Percentiles rank a stretch among this genome's conserved stretches.
Conservation (phyloP, 2,888 invertebrate genomes). For the Cantharis rufa region DNA sequence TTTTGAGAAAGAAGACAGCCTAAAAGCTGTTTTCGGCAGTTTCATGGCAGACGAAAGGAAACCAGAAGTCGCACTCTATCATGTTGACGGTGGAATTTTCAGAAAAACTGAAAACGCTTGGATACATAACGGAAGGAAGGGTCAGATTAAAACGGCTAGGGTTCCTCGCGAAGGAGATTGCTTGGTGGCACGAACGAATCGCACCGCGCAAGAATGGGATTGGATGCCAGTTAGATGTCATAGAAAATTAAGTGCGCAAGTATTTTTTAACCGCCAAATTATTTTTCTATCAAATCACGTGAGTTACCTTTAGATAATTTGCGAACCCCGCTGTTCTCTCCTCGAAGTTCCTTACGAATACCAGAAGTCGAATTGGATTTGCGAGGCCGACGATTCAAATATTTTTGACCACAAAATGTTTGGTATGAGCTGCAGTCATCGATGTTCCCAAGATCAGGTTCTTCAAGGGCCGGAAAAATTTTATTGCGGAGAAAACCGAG, state of each 20-base stretch:
- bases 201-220: background rate
- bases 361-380: constrained; percentile 3
- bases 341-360: background rate
- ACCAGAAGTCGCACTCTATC: background rate
- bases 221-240: constrained; percentile 4
- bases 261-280: background rate
- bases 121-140: background rate
- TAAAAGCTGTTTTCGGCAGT: background rate
- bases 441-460: background rate
- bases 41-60: background rate
- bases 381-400: background rate
- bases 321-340: background rate
- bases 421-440: constrained; percentile 8
- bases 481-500: background rate
- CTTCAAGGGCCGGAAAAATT: constrained; percentile 1
- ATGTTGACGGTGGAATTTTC: background rate
- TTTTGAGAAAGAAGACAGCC: background rate
- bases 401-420: constrained; percentile 10
- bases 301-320: constrained; percentile 1
- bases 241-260: background rate
- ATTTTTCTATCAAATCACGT: background rate
- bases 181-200: background rate
- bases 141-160: background rate
- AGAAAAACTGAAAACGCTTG: background rate
- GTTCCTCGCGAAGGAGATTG: background rate